Evolutionary conservation across 2,113 vertebrate genomes (phyloP).

Genomic region (Lichenostomus cassidix): DNA sequence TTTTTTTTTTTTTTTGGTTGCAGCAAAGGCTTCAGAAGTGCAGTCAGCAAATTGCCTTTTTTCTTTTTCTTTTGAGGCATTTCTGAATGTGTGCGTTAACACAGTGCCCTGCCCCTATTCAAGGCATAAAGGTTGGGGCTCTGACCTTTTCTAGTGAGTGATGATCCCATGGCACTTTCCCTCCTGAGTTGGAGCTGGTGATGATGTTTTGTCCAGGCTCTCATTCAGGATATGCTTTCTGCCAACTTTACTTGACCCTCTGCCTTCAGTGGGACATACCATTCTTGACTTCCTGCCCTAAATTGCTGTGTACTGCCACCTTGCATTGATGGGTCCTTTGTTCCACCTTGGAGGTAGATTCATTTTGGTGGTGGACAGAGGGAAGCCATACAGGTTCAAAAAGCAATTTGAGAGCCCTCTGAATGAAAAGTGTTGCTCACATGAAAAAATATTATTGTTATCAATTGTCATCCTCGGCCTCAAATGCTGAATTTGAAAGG

Average conservation of each 20-base stretch:
- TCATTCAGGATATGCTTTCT: neutral
- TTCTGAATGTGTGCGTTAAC: neutral
- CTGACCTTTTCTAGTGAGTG: neutral
- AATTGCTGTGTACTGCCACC: neutral
- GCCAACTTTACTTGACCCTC: neutral
- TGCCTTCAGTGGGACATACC: neutral
- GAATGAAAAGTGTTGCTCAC: constrained; percentile 12
- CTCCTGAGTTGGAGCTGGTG: neutral
- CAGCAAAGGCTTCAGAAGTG: neutral
- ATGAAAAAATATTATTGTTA: constrained; percentile 25
- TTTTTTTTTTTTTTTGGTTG: constrained; percentile 20
- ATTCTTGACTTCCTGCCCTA: neutral
- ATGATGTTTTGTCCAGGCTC: neutral
- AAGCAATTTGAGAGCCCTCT: neutral
- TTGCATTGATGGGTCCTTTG: neutral
- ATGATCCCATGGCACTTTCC: neutral
- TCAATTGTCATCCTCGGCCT: neutral
- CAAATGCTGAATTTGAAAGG: constrained; percentile 37
- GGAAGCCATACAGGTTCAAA: neutral
- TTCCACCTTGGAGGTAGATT: neutral
- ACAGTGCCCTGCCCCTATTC: neutral
- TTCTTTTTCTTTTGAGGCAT: neutral
- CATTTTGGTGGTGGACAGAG: neutral
- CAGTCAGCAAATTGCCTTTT: neutral
- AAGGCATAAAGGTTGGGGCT: neutral